Conservation (phyloP, 2,113 vertebrate genomes). For the Lepus europaeus region DNA sequence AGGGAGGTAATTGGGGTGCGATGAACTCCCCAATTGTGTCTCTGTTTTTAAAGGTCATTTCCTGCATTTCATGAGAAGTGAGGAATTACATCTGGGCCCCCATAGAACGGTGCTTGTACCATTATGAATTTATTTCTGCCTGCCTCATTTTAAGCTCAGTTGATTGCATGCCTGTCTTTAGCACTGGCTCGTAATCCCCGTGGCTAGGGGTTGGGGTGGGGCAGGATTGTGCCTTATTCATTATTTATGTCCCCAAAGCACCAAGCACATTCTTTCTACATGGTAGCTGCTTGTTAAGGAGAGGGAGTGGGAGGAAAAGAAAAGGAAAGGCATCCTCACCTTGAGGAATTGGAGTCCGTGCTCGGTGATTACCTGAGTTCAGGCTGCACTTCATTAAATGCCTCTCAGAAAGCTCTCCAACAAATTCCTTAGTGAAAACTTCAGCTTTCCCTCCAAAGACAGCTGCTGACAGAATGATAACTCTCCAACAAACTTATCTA, state of each 20-base stretch:
- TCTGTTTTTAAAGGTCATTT: constrained; percentile 79
- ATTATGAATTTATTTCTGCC: constrained; percentile 62
- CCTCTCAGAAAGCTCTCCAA: constrained; percentile 29
- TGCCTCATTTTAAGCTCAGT: constrained; percentile 31
- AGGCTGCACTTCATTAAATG: neutral
- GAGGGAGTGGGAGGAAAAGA: neutral
- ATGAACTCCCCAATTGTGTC: constrained; percentile 73
- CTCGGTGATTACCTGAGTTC: neutral
- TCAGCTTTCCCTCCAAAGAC: constrained; percentile 29
- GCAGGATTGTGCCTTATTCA: constrained; percentile 12
- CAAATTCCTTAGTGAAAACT: neutral
- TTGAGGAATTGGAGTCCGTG: neutral
- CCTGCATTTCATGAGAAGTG: constrained; percentile 69
- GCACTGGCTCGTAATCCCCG: constrained; percentile 11
- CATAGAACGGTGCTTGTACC: constrained; percentile 46
- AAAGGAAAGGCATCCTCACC: neutral
- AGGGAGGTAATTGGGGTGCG: constrained; percentile 70
- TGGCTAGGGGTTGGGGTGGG: neutral
- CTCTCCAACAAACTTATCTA: neutral
- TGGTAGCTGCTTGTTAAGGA: constrained; percentile 17
- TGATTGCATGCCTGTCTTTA: constrained; percentile 55
- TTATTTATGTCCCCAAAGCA: constrained; percentile 51
- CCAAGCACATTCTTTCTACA: constrained; percentile 6
- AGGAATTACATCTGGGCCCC: constrained; percentile 55
- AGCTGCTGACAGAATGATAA: neutral